These are phyloP conservation scores for Dipodomys ordii DNA, from an alignment of 2,113 vertebrate species.

Conservation along the genomic window DNA sequence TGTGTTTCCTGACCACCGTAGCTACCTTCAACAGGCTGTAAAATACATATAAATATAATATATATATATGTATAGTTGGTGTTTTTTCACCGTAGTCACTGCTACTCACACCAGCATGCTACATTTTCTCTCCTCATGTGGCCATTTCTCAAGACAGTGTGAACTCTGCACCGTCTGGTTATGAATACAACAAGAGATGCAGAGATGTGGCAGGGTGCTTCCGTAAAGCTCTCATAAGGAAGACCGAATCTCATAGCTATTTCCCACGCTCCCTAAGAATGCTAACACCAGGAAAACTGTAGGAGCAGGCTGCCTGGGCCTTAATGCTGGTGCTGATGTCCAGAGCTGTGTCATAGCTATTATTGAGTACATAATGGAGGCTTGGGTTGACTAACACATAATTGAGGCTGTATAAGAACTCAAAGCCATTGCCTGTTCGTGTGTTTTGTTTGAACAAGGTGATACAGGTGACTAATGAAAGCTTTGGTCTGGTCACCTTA, in stretches of 20 bases:
- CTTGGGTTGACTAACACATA: conserved; percentile 70
- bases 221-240: background rate
- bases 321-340: conserved; percentile 41
- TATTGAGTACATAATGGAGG: conserved; percentile 79
- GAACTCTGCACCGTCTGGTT: background rate
- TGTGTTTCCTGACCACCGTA: background rate
- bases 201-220: background rate
- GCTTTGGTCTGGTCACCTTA: background rate
- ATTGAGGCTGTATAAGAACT: conserved; percentile 52
- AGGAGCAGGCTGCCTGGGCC: background rate
- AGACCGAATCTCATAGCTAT: background rate
- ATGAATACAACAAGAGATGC: conserved; percentile 14
- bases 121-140: background rate
- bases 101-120: background rate
- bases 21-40: background rate
- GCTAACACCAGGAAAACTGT: conserved; percentile 37
- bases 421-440: conserved; percentile 35
- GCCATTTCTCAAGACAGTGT: conserved; percentile 27
- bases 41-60: background rate
- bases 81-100: background rate
- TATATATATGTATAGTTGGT: no score
- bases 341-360: conserved; percentile 72
- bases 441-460: conserved; percentile 50
- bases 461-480: conserved; percentile 27
- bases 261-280: conserved; percentile 31